Percentiles rank a stretch among this genome's conserved stretches.
Conservation (phyloP, 2,888 invertebrate genomes). For the Leptinotarsa haldemani region DNA sequence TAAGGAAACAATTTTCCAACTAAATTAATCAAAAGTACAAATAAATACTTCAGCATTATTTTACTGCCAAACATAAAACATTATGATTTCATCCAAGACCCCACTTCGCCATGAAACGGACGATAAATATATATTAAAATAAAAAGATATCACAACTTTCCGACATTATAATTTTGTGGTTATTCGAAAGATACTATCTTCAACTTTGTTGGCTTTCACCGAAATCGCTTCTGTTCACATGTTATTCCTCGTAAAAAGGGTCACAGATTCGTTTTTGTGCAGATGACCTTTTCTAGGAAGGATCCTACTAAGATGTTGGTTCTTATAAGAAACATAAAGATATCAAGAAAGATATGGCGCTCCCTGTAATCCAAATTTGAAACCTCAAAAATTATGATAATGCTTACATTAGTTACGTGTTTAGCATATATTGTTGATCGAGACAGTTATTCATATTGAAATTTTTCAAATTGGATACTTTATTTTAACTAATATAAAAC, state of each 20-base stretch:
- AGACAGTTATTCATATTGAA: too few relatives aligned
- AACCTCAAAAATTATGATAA: neutral
- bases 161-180: neutral
- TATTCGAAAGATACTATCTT: conserved; percentile 23
- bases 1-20: too few relatives aligned
- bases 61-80: neutral
- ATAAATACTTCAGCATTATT: too few relatives aligned
- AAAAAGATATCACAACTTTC: neutral
- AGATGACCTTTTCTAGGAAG: conserved; percentile 17
- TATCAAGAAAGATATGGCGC: neutral
- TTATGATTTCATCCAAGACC: neutral
- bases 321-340: conserved; percentile 6
- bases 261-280: neutral
- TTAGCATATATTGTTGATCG: neutral
- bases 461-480: too few relatives aligned
- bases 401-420: neutral
- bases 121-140: neutral
- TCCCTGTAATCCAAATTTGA: neutral
- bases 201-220: conserved; percentile 27
- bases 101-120: neutral
- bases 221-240: conserved; percentile 31
- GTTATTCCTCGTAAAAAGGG: conserved; percentile 5
- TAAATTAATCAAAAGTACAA: too few relatives aligned
- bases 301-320: neutral
- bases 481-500: too few relatives aligned